Base-by-base conservation (phyloP, 2,888 invertebrate genomes). In the Tenthredo scrophulariae region DNA sequence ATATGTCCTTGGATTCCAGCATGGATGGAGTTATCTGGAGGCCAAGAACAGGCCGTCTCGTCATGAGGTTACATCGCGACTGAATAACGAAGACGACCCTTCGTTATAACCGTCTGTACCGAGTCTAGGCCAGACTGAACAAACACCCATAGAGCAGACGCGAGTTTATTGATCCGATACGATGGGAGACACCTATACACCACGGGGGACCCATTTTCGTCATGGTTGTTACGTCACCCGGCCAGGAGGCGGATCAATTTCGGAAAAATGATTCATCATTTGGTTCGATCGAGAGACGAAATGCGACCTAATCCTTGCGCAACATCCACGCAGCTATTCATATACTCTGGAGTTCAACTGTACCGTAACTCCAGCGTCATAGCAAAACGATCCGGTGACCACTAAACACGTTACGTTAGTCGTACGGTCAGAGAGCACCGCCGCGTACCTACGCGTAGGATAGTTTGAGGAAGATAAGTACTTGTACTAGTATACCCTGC, bases 1-100 rank as follows among this genome's bases (percentile, higher is more conserved):
- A n/a, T 54, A 54, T 50, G 80, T 40, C 80, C 80, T 80, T 80
- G 62, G 80, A 62, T 80, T 91, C 91, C 88, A 90, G 90, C 91
- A 91, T 91, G 88, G 92, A 90, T 88, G 89, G 86, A 88, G 86
- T 89, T 89, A 89, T 89, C 90, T 89, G 90, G 88, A 89, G 91
- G 92, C 92, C 92, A 87, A 90, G 88, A 88, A 90, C 89, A 91
- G 92, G 92, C 92, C 92, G 90, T 90, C 89, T 89, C 91, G 90
- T 90, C 89, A 90, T 90, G 89, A 89, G 93, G 93, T 93, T 92
- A 93, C 93, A 93, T 93, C 91, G 93, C 93, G 93, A 93, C 93
- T 93, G 92, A 91, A 54, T 5, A n/a, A 54, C 54, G n/a, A 54
- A 85, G 80, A 67, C 80, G 72, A 58, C 62, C 54, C 79, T 70